Percentiles rank a stretch among this genome's conserved stretches.
phyloP scores from a whole-genome alignment of 2,797 vertebrate genomes.

The Lepus oiostolus region DNA sequence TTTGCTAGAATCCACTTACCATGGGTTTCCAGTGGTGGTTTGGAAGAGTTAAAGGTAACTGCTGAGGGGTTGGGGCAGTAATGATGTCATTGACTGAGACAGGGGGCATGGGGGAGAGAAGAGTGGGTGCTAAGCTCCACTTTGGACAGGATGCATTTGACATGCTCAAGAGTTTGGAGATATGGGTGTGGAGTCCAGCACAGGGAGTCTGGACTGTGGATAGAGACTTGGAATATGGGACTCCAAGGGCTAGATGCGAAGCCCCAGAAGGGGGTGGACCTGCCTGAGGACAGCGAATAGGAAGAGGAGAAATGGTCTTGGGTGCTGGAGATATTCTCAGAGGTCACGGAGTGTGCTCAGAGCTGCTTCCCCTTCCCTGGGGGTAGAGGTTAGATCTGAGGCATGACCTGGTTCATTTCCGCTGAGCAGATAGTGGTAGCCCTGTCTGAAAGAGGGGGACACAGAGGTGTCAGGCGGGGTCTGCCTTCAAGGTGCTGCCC shows the following conservation, averaged over 20 bases:
- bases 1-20: not conserved
- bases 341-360: not conserved
- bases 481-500: not conserved
- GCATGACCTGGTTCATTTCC: not conserved
- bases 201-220: not conserved
- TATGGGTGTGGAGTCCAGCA: not conserved
- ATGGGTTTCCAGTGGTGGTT: not conserved
- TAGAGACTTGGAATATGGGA: not conserved
- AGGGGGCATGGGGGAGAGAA: not conserved
- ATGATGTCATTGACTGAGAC: not conserved
- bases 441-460: not conserved
- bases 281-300: not conserved
- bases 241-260: not conserved
- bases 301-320: not conserved
- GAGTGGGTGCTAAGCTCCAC: not conserved
- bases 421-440: not conserved
- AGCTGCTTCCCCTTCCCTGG: accelerated
- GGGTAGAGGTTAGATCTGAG: not conserved
- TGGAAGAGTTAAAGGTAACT: not conserved
- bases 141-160: not conserved
- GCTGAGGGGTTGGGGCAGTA: not conserved
- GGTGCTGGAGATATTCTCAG: accelerated
- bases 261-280: not conserved
- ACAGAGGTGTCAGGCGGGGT: accelerated
- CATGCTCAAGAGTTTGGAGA: no score